Conservation (phyloP, 2,888 invertebrate genomes). For the Linnaemya tessellans region DNA sequence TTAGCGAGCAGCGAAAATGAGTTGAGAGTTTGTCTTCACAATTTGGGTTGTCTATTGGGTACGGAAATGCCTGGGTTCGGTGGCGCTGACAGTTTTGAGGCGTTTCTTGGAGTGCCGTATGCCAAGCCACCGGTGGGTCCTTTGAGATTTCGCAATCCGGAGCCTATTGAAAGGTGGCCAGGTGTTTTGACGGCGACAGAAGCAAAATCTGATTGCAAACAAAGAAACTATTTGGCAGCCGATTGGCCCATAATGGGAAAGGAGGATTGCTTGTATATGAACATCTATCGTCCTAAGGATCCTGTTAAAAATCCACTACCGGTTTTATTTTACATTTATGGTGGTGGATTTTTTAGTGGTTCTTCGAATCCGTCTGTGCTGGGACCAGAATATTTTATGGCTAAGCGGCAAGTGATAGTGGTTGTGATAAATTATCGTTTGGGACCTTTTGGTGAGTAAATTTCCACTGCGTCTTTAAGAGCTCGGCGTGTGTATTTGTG, state of each 20-base stretch:
- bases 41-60: slow-evolving; percentile 78
- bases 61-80: slow-evolving; percentile 75
- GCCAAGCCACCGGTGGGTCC: slow-evolving; percentile 80
- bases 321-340: slow-evolving; percentile 84
- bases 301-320: slow-evolving; percentile 75
- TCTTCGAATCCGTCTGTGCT: slow-evolving; percentile 79
- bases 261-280: slow-evolving; percentile 84
- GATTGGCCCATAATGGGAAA: slow-evolving; percentile 79
- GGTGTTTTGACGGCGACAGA: slow-evolving; percentile 77
- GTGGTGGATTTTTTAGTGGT: slow-evolving; percentile 84
- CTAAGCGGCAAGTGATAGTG: slow-evolving; percentile 81
- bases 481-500: background rate
- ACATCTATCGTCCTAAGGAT: slow-evolving; percentile 83
- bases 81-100: slow-evolving; percentile 77
- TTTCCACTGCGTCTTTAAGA: too few species aligned
- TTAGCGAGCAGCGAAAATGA: slow-evolving; percentile 8
- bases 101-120: slow-evolving; percentile 82
- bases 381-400: slow-evolving; percentile 84
- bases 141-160: slow-evolving; percentile 80
- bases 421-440: slow-evolving; percentile 82
- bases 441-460: slow-evolving; percentile 77
- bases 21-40: slow-evolving; percentile 76
- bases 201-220: slow-evolving; percentile 82
- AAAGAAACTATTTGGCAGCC: slow-evolving; percentile 82
- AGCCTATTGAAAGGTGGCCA: slow-evolving; percentile 75